Base-by-base conservation (phyloP, 2,888 invertebrate genomes). In the Lithophane socia region DNA sequence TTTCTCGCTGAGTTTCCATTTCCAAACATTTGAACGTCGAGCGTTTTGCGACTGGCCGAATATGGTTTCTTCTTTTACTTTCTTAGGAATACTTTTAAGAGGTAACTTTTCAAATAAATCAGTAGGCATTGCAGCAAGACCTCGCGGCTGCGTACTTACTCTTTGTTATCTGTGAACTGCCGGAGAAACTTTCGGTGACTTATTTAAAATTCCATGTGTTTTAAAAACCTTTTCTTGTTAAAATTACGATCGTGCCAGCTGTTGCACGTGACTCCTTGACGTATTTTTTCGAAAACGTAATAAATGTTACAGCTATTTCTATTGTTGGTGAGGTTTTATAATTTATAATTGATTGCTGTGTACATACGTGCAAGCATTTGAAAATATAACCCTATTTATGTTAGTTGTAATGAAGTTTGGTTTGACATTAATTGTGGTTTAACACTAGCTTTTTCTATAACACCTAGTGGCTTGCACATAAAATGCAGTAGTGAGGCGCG, bases 71-170 rank as follows among this genome's bases (percentile, higher is more conserved):
- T 90, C 83, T 81, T 85, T 76, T 85, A 85, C 82, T 84, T 87
- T 88, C 90, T 90, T 89, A 86, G 83, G 81, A 83, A 90, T 89
- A 92, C 90, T 92, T 94, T 92, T 90, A 91, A 91, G 91, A 91
- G 90, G 91, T 90, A 94, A 95, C 93, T 95, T 95, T 95, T 92
- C 94, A 93, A 93, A 95, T 95, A 95, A 95, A 95, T 95, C 95
- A 94, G 93, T 92, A 92, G 92, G 92, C 92, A 92, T 90, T 92
- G 92, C 93, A 92, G 90, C 89, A 82, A 85, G 86, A 91, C 86
- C 88, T 90, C 86, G 88, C 86, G 88, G 88, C 88, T 90, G 88
- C 89, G 88, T 89, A 91, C 90, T 90, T 90, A 92, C 90, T 92
- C 92, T 92, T 92, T 92, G 94, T 94, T 95, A 94, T 94, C 94